Base-by-base conservation (phyloP, 2,888 invertebrate genomes). In the Sialis fuliginosa region DNA sequence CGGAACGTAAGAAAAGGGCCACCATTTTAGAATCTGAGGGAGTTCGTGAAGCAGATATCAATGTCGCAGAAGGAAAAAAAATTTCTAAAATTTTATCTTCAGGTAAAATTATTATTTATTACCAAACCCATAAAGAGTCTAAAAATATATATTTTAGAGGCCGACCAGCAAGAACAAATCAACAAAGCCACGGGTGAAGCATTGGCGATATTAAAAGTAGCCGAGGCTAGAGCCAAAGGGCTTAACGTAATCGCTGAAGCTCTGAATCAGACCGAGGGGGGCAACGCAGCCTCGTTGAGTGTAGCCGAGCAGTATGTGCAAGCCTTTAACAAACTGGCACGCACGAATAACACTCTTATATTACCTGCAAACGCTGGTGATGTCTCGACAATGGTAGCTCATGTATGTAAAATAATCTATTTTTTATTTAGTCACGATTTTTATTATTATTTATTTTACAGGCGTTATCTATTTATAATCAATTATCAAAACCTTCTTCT, bases 1-100 rank as follows among this genome's bases (percentile, higher is more conserved):
- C 98, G 0, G 98, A 99, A 64, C 69, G 98, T 47, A 82, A 85
- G 60, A 99, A 99, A 63, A 72, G 98, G 53, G 98, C 98, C 0
- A 86, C 92, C 10, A 88, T 99, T 58, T 70, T 99, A 52, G 96
- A 99, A 63, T 97, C 97, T 0, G 98, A 99, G 69, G 96, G 96
- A 61, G 74, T 81, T 7, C 71, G 89, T 31, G 85, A 84, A 53
- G 88, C 89, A 0, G 92, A 96, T 52, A 93, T 99, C 49, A 98
- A 99, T 66, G 87, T 95, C 6, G 98, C 98, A 0, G 93, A 97
- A 66, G 98, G 98, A 59, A 87, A 91, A 67, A 79, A 96, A 50
- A 79, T 82, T 60, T 76, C 96, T 0, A 75, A 86, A 58, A 95
- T 98, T 65, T 72, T 98, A 48, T 87, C 85, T 4, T 97, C 95